phyloP scores from a whole-genome alignment of 2,888 invertebrate genomes.

The Euplexia lucipara region DNA sequence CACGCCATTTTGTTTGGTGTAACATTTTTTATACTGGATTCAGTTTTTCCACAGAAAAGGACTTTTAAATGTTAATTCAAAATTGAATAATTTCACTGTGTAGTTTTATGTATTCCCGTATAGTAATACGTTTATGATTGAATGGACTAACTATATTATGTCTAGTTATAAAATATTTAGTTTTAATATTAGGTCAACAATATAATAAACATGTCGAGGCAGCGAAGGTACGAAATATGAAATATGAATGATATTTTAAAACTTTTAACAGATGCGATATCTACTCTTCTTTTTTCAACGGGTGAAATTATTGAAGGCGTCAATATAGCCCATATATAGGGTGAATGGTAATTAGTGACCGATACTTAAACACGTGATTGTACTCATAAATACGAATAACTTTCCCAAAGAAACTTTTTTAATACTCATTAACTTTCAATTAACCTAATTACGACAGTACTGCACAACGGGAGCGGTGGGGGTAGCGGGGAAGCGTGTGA shows the following conservation, averaged over 20 bases:
- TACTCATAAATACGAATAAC: too few relatives aligned
- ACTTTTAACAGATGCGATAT: constrained; percentile 37
- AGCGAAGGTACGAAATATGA: constrained; percentile 28
- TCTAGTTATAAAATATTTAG: constrained; percentile 58
- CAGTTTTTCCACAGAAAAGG: constrained; percentile 47
- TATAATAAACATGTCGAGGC: constrained; percentile 52
- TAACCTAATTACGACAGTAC: too few relatives aligned
- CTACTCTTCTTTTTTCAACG: constrained; percentile 37
- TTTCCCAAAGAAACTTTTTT: too few relatives aligned
- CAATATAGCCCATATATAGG: constrained; percentile 5
- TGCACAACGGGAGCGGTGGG: too few relatives aligned
- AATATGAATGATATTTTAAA: constrained; percentile 41
- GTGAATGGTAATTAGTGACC: too few relatives aligned
- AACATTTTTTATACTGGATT: constrained; percentile 80
- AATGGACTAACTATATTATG: constrained; percentile 61
- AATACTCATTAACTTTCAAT: too few relatives aligned
- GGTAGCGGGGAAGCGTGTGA: too few relatives aligned
- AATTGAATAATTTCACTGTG: constrained; percentile 50
- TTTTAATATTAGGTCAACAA: constrained; percentile 53
- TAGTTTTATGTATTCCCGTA: constrained; percentile 58
- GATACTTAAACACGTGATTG: too few relatives aligned
- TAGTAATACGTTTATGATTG: constrained; percentile 53
- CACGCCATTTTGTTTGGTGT: constrained; percentile 78
- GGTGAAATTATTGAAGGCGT: neutral
- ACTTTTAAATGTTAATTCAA: constrained; percentile 42